Conservation (phyloP, 2,888 invertebrate genomes). For the Lithophane socia region DNA sequence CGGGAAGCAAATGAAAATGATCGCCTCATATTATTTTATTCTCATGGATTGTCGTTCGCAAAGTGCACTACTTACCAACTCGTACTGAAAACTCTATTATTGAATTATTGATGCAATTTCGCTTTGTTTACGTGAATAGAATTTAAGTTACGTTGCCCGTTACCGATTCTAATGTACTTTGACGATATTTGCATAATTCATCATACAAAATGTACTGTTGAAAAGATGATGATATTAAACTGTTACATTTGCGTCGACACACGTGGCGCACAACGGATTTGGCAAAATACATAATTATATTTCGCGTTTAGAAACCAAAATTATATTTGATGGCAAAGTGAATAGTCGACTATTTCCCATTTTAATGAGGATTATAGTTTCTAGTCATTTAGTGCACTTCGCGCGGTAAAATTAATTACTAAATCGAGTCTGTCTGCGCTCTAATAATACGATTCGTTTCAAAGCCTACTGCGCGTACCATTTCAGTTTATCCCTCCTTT, state of each 20-base stretch:
- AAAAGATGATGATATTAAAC: conserved; percentile 66
- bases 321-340: conserved; percentile 87
- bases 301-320: conserved; percentile 87
- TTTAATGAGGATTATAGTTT: conserved; percentile 90
- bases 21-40: conserved; percentile 84
- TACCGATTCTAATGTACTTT: conserved; percentile 58
- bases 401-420: conserved; percentile 89
- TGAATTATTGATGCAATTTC: conserved; percentile 61
- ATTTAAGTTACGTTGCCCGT: conserved; percentile 48
- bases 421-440: conserved; percentile 85
- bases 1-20: conserved; percentile 88
- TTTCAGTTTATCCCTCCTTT: conserved; percentile 74
- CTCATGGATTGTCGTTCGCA: conserved; percentile 80
- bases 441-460: conserved; percentile 81
- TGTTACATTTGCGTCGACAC: conserved; percentile 63
- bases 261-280: conserved; percentile 73
- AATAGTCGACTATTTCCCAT: conserved; percentile 88
- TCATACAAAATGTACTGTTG: conserved; percentile 55
- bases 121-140: conserved; percentile 63
- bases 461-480: conserved; percentile 76
- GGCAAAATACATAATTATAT: conserved; percentile 82
- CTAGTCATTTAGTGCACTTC: conserved; percentile 89
- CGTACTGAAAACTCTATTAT: conserved; percentile 57
- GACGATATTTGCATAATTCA: conserved; percentile 66
- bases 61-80: conserved; percentile 72